Percentiles rank a stretch among this genome's conserved stretches.
Evolutionary conservation across 2,113 vertebrate species (phyloP).

Genomic region (Oryzias woworae): DNA sequence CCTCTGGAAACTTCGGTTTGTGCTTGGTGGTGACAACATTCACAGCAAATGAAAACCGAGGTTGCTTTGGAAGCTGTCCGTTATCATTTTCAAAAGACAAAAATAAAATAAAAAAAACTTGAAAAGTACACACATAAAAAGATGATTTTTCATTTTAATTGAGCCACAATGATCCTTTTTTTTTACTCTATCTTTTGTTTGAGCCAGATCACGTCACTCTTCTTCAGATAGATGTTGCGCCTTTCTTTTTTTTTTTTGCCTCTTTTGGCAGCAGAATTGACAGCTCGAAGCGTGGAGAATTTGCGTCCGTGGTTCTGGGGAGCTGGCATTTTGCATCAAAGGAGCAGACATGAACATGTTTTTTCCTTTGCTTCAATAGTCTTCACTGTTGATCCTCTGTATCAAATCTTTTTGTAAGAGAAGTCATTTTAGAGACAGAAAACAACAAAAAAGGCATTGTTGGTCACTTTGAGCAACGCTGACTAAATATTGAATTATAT

Average conservation of each 20-base stretch:
- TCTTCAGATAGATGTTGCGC: constrained; percentile 53
- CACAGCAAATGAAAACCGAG: neutral
- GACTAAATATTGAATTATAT: constrained; percentile 54
- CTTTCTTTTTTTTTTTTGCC: constrained; percentile 9
- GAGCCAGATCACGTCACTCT: constrained; percentile 51
- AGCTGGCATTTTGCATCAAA: constrained; percentile 64
- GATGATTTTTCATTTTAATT: neutral
- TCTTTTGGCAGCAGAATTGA: constrained; percentile 53
- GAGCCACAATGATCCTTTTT: constrained; percentile 30
- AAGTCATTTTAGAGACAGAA: constrained; percentile 25
- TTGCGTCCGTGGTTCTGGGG: constrained; percentile 53
- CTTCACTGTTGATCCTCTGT: constrained; percentile 3
- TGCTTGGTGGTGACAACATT: neutral
- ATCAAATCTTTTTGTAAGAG: constrained; percentile 24
- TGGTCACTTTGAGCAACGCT: constrained; percentile 63
- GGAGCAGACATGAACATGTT: constrained; percentile 16
- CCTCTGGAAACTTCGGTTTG: constrained; percentile 14
- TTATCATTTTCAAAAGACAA: too few species aligned
- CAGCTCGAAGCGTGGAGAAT: constrained; percentile 58
- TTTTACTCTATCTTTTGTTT: constrained; percentile 19
- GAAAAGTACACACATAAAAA: neutral
- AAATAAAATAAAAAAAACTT: too few species aligned
- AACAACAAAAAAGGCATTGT: constrained; percentile 33
- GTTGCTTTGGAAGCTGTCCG: too few species aligned
- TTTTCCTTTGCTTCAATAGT: constrained; percentile 31